Conservation (phyloP, 2,113 vertebrate species). For the Asarcornis scutulata region DNA sequence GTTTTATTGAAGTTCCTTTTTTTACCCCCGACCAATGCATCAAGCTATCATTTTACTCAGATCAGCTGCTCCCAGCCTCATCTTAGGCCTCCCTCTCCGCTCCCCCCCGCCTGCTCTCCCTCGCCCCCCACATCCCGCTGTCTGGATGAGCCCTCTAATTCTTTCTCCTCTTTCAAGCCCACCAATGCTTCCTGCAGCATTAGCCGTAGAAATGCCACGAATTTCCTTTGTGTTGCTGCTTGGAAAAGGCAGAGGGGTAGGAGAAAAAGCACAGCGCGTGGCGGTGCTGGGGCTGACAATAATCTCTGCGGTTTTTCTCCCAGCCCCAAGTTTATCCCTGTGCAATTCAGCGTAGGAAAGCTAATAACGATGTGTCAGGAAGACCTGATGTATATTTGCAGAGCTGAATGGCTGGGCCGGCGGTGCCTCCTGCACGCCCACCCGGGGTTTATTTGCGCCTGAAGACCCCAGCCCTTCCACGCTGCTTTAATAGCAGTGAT, state of each 20-base stretch:
- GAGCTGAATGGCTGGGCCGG: constrained; percentile 8
- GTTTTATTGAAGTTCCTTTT: constrained; percentile 64
- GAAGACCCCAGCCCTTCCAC: not conserved
- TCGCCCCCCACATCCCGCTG: not conserved
- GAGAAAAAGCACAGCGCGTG: constrained; percentile 22
- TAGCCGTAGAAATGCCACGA: constrained; percentile 40
- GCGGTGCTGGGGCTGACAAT: constrained; percentile 34
- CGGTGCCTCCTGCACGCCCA: not conserved
- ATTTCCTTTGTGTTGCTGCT: constrained; percentile 45
- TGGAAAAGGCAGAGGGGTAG: not conserved
- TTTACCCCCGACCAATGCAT: not conserved
- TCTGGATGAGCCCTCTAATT: constrained; percentile 60
- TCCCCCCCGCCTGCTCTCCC: not conserved
- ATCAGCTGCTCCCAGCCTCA: constrained; percentile 38
- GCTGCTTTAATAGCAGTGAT: constrained; percentile 32
- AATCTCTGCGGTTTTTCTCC: constrained; percentile 65
- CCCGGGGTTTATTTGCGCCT: not conserved
- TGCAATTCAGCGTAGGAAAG: constrained; percentile 73
- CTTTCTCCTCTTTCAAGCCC: constrained; percentile 57
- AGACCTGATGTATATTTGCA: constrained; percentile 63
- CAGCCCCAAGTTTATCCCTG: constrained; percentile 70
- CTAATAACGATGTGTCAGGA: constrained; percentile 67
- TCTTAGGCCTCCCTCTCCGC: not conserved
- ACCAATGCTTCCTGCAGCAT: constrained; percentile 36
- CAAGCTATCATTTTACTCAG: constrained; percentile 52